phyloP scores from a whole-genome alignment of 2,888 invertebrate genomes.

The Nomada lathburiana region DNA sequence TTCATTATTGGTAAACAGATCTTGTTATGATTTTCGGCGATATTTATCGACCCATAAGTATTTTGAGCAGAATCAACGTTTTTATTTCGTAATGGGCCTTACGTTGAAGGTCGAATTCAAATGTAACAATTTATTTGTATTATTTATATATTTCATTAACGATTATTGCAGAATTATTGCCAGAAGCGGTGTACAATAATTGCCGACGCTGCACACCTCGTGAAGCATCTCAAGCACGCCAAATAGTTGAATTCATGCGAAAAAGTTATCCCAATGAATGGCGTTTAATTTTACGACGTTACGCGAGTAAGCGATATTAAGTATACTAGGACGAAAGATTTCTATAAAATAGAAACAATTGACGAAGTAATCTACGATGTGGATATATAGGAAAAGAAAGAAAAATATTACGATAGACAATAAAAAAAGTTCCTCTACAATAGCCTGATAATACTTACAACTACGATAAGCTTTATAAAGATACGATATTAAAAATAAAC shows the following conservation, averaged over 20 bases:
- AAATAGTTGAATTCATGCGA: slow-evolving; percentile 85
- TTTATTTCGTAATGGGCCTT: neutral
- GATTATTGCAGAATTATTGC: slow-evolving; percentile 84
- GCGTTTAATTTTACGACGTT: slow-evolving; percentile 80
- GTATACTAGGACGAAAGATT: neutral
- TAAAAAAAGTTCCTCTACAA: neutral
- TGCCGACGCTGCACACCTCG: slow-evolving; percentile 85
- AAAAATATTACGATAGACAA: neutral
- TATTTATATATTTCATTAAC: slow-evolving; percentile 9
- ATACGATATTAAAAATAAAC: too few species aligned
- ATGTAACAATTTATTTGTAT: slow-evolving; percentile 1
- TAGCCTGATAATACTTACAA: neutral
- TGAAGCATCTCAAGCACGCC: slow-evolving; percentile 85
- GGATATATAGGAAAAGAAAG: too few species aligned
- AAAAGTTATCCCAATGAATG: slow-evolving; percentile 86
- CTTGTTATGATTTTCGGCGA: slow-evolving; percentile 10
- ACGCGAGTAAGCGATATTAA: neutral
- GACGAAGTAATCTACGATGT: neutral
- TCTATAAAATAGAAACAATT: neutral
- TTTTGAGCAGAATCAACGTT: slow-evolving; percentile 9
- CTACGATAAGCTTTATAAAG: too few species aligned
- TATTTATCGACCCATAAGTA: neutral
- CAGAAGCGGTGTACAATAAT: slow-evolving; percentile 86
- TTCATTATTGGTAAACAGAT: neutral
- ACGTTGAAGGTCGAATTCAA: neutral